Base-by-base conservation (phyloP, 2,888 invertebrate species). In the Rhyacophila evoluta region DNA sequence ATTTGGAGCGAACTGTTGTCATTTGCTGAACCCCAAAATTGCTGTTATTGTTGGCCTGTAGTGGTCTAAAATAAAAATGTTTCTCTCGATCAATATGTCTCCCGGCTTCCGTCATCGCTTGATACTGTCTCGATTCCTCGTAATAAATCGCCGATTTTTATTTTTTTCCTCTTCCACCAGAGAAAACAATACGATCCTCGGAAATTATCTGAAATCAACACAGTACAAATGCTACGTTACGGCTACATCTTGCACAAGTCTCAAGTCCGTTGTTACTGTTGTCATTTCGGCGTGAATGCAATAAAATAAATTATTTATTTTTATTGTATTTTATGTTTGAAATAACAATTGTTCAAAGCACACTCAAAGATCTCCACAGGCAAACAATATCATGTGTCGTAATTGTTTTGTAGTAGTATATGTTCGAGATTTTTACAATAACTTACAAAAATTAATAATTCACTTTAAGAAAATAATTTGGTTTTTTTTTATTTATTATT, bases 21-120 rank as follows among this genome's bases (percentile, higher is more conserved):
- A 55, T 25, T 55, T 55, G 55, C 55, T 55, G 55, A 55, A 55
- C 55, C 55, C 55, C 55, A 55, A 55, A 55, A 55, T 55, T 55
- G 55, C 55, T 19, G 55, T 55, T 55, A 55, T 55, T 55, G 55
- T 55, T 55, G 55, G 55, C 55, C 55, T 55, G 55, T 55, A 55
- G 55, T 55, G 55, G 55, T 55, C 55, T 55, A 12, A 55, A 55
- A 55, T 55, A 19, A 55, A 55, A 55, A 55, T 55, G 15, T 55
- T 19, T 55, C 55, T 55, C 55, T 55, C 29, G 6, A 33, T 33
- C 29, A 33, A 33, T 19, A 19, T 55, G 55, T 55, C 15, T 55
- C 55, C 55, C 19, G 55, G 55, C 55, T 55, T 55, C 55, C 55
- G 55, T 55, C 55, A 55, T 55, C 19, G 55, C 55, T 55, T 55